These are phyloP conservation scores for Lepisosteus oculatus DNA, from an alignment of 2,113 vertebrate species.

Conservation along the genomic window DNA sequence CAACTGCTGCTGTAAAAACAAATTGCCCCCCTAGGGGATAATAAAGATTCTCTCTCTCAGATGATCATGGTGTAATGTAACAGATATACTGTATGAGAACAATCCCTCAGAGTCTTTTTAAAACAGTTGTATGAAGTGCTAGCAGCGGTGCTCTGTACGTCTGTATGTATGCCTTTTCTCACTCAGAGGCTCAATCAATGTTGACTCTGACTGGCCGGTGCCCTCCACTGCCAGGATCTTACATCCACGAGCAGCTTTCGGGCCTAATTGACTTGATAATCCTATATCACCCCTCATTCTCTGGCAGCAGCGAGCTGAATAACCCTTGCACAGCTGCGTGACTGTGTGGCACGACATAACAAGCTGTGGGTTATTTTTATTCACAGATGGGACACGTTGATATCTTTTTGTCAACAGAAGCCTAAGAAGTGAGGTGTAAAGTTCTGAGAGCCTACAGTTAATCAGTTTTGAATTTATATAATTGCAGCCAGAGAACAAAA, in stretches of 20 bases:
- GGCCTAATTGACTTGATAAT: background rate
- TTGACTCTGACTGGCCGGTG: background rate
- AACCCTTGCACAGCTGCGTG: background rate
- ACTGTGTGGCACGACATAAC: background rate
- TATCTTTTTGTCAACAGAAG: background rate
- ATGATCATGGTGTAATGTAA: too few relatives aligned
- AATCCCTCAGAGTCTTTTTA: too few relatives aligned
- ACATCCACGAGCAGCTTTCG: background rate
- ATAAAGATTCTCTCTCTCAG: too few relatives aligned
- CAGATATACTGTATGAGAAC: too few relatives aligned
- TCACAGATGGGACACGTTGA: background rate
- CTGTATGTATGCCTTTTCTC: too few relatives aligned
- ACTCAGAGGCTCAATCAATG: too few relatives aligned
- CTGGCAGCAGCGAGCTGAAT: background rate
- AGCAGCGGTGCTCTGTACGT: too few relatives aligned
- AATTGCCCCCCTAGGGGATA: too few relatives aligned
- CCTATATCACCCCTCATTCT: background rate
- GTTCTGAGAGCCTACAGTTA: background rate
- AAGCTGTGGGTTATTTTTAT: slow-evolving; percentile 1
- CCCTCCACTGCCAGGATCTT: background rate
- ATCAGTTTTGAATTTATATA: too few relatives aligned
- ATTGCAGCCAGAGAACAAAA: too few relatives aligned
- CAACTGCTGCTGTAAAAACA: too few relatives aligned
- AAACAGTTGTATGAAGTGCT: too few relatives aligned
- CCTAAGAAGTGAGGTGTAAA: background rate